Percentiles rank a stretch among this genome's conserved stretches.
phyloP scores from a whole-genome alignment of 2,797 vertebrate species.

The Rhinichthys osculus region DNA sequence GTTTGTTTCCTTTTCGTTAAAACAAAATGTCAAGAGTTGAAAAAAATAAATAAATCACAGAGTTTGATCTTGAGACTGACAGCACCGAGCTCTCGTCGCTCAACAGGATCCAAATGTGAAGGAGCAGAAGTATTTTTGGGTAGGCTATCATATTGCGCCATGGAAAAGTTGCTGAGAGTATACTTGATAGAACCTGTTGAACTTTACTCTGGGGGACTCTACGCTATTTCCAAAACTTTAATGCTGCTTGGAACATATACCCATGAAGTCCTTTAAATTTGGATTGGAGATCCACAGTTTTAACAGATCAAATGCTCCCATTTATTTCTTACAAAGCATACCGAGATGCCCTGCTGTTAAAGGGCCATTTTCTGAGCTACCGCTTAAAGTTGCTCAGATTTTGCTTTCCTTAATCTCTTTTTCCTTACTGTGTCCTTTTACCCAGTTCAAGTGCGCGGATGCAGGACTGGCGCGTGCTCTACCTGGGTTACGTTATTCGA shows the following conservation, averaged over 20 bases:
- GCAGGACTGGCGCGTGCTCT: conserved; percentile 26
- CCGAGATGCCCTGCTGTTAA: conserved; percentile 35
- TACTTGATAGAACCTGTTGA: conserved; percentile 65
- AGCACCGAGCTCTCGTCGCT: conserved; percentile 79
- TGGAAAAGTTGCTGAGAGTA: conserved; percentile 67
- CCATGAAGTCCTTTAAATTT: conserved; percentile 28
- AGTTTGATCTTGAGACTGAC: conserved; percentile 80
- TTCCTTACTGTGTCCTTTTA: conserved; percentile 14
- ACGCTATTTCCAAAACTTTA: conserved; percentile 33
- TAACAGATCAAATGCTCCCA: conserved; percentile 39
- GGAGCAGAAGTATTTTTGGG: conserved; percentile 71
- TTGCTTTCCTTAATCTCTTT: conserved; percentile 34
- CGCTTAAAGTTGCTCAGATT: conserved; percentile 5
- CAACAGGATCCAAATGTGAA: conserved; percentile 82
- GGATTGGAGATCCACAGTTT: conserved; percentile 37
- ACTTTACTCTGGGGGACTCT: conserved; percentile 29
- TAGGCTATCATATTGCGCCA: conserved; percentile 76
- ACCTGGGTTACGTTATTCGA: not conserved
- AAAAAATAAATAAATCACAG: conserved; percentile 68
- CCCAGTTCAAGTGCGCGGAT: conserved; percentile 10
- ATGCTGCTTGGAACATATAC: conserved; percentile 20
- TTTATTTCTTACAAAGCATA: conserved; percentile 30
- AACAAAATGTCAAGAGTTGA: conserved; percentile 73
- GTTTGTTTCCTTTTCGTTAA: conserved; percentile 57
- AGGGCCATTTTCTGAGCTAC: conserved; percentile 34